phyloP scores from a whole-genome alignment of 2,113 vertebrate genomes.

The Lichenostomus cassidix region DNA sequence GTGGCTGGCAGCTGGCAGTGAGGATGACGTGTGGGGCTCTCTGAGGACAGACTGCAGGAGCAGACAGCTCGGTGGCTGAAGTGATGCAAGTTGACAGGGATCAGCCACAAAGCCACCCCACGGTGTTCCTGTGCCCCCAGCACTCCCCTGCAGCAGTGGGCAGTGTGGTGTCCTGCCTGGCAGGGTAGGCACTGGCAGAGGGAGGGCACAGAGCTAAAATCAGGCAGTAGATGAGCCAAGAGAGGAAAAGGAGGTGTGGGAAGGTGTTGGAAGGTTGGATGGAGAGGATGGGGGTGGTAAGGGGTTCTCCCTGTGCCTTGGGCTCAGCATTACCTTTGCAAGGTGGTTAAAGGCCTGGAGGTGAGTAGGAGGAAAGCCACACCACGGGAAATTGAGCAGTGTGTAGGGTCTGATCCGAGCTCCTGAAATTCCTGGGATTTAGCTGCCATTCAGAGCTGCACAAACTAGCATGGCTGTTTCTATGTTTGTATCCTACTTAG shows the following conservation, averaged over 20 bases:
- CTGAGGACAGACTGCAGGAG: not conserved
- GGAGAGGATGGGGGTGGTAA: not conserved
- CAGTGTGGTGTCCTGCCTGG: not conserved
- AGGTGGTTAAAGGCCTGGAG: not conserved
- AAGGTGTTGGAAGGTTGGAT: not conserved
- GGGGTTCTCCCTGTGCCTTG: not conserved
- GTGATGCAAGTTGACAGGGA: not conserved
- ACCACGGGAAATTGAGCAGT: rapidly evolving
- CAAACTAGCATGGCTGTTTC: not conserved
- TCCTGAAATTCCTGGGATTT: not conserved
- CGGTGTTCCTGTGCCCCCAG: not conserved
- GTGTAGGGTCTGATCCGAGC: not conserved
- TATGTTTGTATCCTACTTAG: not conserved
- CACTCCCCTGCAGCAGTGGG: not conserved
- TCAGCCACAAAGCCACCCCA: not conserved
- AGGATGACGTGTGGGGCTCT: not conserved
- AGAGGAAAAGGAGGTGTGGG: not conserved
- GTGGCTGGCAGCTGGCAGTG: not conserved
- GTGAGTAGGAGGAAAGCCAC: not conserved
- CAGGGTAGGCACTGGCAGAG: not conserved
- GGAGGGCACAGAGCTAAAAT: not conserved
- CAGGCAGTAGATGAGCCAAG: not conserved
- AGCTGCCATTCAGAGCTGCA: not conserved
- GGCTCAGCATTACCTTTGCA: not conserved
- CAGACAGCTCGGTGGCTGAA: not conserved